Evolutionary conservation across 2,888 invertebrate species (phyloP).

Genomic region (Agelastica alni): DNA sequence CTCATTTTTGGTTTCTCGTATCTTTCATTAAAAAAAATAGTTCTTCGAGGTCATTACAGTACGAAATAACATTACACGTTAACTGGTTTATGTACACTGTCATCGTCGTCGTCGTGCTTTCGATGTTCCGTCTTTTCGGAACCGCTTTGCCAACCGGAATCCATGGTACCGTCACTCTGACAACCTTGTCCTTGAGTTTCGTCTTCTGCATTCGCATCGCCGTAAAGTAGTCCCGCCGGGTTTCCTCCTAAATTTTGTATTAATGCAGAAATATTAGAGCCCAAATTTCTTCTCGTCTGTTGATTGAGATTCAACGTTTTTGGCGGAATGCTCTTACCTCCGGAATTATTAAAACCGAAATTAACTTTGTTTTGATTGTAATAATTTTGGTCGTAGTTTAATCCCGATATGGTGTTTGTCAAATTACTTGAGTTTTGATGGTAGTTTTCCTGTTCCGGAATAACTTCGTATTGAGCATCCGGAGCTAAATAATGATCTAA

Average conservation of each 20-base stretch:
- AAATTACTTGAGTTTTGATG: conserved; percentile 49
- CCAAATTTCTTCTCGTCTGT: conserved; percentile 49
- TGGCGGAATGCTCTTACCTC: conserved; percentile 50
- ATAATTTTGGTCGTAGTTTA: conserved; percentile 53
- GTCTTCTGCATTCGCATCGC: conserved; percentile 51
- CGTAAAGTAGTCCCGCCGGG: conserved; percentile 55
- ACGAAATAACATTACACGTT: conserved; percentile 50
- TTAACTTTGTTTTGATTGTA: conserved; percentile 45
- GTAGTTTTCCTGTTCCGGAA: conserved; percentile 56
- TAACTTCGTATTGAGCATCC: conserved; percentile 68
- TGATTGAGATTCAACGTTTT: conserved; percentile 45
- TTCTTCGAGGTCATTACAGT: no score
- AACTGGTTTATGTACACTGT: conserved; percentile 46
- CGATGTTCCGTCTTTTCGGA: conserved; percentile 62
- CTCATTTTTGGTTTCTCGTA: no score
- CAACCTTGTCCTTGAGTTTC: conserved; percentile 52
- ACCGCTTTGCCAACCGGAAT: conserved; percentile 72
- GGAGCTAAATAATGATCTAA: conserved; percentile 57
- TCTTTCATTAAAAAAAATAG: no score
- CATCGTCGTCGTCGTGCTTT: conserved; percentile 41
- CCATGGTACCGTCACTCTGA: conserved; percentile 62
- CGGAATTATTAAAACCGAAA: conserved; percentile 41
- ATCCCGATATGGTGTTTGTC: conserved; percentile 54
- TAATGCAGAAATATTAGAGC: conserved; percentile 57
- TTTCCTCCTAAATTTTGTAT: conserved; percentile 59